These are phyloP conservation scores for Myotis yumanensis DNA, from an alignment of 2,113 vertebrate species.

Conservation along the genomic window DNA sequence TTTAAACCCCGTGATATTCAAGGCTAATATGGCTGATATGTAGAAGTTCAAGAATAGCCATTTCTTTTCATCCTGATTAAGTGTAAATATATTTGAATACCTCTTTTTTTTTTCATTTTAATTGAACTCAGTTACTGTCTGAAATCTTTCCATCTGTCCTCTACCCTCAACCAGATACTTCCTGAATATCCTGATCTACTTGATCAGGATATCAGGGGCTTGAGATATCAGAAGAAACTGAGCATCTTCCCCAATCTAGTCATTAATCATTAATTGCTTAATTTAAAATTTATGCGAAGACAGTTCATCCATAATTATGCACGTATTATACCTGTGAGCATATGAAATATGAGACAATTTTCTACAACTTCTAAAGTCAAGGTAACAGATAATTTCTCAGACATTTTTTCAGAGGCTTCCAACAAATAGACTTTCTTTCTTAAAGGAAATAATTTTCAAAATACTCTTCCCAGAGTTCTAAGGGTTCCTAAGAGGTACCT, in stretches of 20 bases:
- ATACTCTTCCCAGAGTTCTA: background rate
- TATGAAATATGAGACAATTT: constrained; percentile 43
- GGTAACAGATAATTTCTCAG: background rate
- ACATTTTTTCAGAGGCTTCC: constrained; percentile 32
- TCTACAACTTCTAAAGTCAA: constrained; percentile 18
- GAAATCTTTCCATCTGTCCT: background rate
- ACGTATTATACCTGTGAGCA: background rate
- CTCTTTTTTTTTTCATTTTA: background rate
- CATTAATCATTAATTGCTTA: constrained; percentile 53
- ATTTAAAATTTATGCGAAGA: constrained; percentile 49
- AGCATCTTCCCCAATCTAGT: constrained; percentile 8
- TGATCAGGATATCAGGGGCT: background rate
- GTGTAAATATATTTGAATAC: background rate
- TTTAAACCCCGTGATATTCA: background rate
- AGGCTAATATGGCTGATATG: background rate
- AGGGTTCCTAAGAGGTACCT: background rate
- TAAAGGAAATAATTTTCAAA: constrained; percentile 3
- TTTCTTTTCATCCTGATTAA: background rate
- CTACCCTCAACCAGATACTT: background rate
- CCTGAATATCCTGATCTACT: background rate
- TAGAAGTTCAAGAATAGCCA: background rate
- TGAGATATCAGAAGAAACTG: constrained; percentile 13
- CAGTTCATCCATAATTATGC: constrained; percentile 37
- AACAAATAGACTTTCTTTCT: constrained; percentile 33
- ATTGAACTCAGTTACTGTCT: background rate